phyloP scores from a whole-genome alignment of 2,888 invertebrate genomes.

The Eristalinus sepulchralis region DNA sequence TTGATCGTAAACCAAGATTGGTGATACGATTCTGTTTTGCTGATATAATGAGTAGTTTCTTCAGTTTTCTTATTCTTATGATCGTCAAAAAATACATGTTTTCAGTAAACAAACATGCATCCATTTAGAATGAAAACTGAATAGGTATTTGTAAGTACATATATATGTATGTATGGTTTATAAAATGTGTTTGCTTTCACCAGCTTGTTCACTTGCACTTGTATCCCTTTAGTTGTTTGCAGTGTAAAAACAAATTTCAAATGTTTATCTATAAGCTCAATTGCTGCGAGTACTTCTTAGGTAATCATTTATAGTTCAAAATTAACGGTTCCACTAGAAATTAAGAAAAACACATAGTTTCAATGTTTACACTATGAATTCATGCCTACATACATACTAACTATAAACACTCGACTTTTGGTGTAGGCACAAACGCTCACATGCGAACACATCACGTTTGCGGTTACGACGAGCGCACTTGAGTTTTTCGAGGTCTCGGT shows the following conservation, averaged over 20 bases:
- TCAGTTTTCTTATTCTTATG: no score
- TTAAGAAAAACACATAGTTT: not conserved
- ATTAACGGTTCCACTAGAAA: not conserved
- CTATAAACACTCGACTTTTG: slow-evolving; percentile 10
- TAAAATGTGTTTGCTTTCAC: not conserved
- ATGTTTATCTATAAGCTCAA: not conserved
- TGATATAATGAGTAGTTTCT: no score
- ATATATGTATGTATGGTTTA: no score
- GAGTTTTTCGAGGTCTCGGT: slow-evolving; percentile 13
- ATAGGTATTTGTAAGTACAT: no score
- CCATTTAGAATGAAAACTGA: no score
- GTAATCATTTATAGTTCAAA: not conserved
- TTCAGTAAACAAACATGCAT: no score
- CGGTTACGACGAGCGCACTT: slow-evolving; percentile 18
- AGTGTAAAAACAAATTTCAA: not conserved
- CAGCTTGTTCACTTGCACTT: not conserved
- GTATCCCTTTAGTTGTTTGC: not conserved
- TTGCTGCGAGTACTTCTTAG: not conserved
- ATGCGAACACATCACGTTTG: slow-evolving; percentile 14
- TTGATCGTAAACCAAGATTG: no score
- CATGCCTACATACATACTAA: not conserved
- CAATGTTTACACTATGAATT: not conserved
- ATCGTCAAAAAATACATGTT: no score
- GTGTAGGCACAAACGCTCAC: not conserved
- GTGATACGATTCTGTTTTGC: no score